Conservation (phyloP, 2,888 invertebrate species). For the Leucophora obtusa region DNA sequence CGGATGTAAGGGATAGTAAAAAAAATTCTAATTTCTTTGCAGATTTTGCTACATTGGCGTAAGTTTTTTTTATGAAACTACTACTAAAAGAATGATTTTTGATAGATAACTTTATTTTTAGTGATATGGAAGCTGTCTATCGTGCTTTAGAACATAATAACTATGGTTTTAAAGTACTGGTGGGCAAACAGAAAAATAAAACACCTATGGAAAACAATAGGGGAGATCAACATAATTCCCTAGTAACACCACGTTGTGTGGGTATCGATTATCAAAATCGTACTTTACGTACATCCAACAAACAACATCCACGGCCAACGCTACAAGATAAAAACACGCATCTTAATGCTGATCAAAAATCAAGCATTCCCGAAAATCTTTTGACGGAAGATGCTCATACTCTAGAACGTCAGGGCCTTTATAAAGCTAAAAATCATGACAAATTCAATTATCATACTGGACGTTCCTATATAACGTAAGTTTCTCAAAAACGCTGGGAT, state of each 20-base stretch:
- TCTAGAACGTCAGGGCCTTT: conserved; percentile 69
- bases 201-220: conserved; percentile 8
- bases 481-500: not conserved
- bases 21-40: conserved; percentile 64
- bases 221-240: conserved; percentile 4
- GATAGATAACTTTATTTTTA: conserved; percentile 34
- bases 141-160: conserved; percentile 66
- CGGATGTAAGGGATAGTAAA: conserved; percentile 53
- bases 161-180: conserved; percentile 64
- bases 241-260: conserved; percentile 31
- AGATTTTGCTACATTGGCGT: conserved; percentile 65
- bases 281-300: conserved; percentile 67
- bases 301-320: conserved; percentile 67
- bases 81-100: not conserved
- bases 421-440: conserved; percentile 52
- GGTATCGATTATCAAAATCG: conserved; percentile 66
- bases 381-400: conserved; percentile 69
- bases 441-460: conserved; percentile 69
- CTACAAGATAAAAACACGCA: conserved; percentile 46
- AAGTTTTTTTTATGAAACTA: conserved; percentile 33
- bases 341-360: conserved; percentile 61
- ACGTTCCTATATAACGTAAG: conserved; percentile 68
- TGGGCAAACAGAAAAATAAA: conserved; percentile 57
- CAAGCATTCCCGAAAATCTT: conserved; percentile 44
- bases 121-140: conserved; percentile 69